These are phyloP conservation scores for Cecidostiba fungosa DNA, from an alignment of 2,888 invertebrate genomes.

Conservation along the genomic window DNA sequence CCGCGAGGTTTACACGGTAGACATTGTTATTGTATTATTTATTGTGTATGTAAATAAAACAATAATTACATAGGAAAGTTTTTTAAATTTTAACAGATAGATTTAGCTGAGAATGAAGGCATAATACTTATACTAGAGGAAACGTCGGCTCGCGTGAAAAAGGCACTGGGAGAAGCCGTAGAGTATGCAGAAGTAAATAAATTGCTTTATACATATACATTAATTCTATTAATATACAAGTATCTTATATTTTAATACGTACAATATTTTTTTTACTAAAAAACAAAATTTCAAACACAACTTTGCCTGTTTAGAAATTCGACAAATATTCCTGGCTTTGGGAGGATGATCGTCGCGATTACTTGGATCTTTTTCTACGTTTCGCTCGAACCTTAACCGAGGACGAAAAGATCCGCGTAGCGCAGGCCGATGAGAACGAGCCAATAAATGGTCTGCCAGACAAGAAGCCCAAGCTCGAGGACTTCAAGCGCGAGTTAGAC, in stretches of 20 bases:
- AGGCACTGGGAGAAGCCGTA: constrained; percentile 69
- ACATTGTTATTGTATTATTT: constrained; percentile 53
- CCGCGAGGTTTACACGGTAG: constrained; percentile 73
- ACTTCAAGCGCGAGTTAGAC: constrained; percentile 83
- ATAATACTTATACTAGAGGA: constrained; percentile 77
- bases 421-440: constrained; percentile 84
- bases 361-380: constrained; percentile 88
- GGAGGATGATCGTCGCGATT: constrained; percentile 89
- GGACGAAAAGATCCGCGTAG: constrained; percentile 84
- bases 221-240: background rate
- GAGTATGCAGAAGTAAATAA: constrained; percentile 71
- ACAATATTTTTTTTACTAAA: background rate
- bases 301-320: constrained; percentile 75
- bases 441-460: background rate
- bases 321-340: constrained; percentile 90
- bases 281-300: too few species aligned
- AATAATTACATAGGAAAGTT: background rate
- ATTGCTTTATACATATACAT: background rate
- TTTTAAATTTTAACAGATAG: constrained; percentile 66
- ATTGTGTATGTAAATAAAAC: background rate
- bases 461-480: constrained; percentile 68
- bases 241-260: background rate
- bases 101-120: constrained; percentile 74
- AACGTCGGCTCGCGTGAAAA: constrained; percentile 73
- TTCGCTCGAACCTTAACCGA: constrained; percentile 87